Percentiles rank a stretch among this genome's conserved stretches.
phyloP scores from a whole-genome alignment of 2,797 vertebrate species.

The Enteromius radiatus region DNA sequence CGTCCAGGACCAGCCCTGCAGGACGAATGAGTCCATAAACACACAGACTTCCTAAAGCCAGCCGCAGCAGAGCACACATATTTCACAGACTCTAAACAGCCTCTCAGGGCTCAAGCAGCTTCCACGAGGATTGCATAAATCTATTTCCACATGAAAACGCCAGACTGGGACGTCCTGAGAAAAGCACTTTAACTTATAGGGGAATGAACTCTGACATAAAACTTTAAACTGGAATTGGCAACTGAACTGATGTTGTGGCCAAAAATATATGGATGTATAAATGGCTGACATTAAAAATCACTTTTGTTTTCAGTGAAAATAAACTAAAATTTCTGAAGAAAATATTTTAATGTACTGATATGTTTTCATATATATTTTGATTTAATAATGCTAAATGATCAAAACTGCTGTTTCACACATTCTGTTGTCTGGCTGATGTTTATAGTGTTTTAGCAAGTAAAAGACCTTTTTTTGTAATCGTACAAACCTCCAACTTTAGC shows the following conservation, averaged over 20 bases:
- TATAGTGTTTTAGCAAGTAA: background rate
- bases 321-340: background rate
- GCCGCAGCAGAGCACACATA: background rate
- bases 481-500: background rate
- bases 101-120: background rate
- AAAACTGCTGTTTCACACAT: background rate
- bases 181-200: background rate
- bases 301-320: background rate
- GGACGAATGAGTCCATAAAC: conserved; percentile 14
- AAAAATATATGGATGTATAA: background rate
- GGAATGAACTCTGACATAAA: background rate
- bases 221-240: background rate
- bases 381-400: too few species aligned
- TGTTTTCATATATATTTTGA: too few species aligned
- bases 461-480: background rate
- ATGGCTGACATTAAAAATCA: background rate
- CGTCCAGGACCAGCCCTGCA: background rate
- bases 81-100: conserved; percentile 22
- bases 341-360: too few species aligned
- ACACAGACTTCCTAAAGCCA: conserved; percentile 22
- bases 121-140: background rate
- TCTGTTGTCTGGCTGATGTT: background rate
- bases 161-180: too few species aligned
- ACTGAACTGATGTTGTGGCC: background rate
- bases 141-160: background rate